Evolutionary conservation across 2,113 vertebrate species (phyloP).

Genomic region (Phocoena sinus): DNA sequence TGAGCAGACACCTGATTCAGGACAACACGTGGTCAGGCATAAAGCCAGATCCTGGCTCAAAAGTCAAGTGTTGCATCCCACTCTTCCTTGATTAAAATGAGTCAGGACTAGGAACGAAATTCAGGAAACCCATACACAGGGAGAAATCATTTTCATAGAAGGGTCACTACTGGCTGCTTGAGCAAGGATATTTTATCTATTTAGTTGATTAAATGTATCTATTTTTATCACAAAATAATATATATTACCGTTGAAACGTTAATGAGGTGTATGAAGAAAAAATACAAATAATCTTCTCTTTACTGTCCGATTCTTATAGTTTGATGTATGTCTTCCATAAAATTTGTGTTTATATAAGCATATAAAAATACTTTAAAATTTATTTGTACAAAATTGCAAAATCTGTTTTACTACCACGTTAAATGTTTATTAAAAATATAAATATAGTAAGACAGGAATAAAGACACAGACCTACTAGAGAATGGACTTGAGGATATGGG

Average conservation of each 20-base stretch:
- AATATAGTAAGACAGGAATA: not conserved
- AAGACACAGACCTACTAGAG: too few species aligned
- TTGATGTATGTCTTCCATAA: not conserved
- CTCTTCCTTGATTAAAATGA: not conserved
- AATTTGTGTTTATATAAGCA: not conserved
- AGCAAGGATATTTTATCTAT: not conserved
- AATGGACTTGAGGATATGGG: too few species aligned
- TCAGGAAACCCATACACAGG: not conserved
- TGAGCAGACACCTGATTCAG: not conserved
- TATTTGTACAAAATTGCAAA: not conserved
- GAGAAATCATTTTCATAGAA: not conserved
- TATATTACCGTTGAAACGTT: not conserved
- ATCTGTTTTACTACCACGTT: not conserved
- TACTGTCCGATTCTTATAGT: not conserved
- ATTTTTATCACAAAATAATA: not conserved
- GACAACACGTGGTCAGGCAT: too few species aligned
- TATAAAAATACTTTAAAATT: not conserved
- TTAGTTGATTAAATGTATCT: not conserved
- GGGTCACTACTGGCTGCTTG: not conserved
- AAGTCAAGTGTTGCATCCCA: not conserved
- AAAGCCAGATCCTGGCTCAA: not conserved
- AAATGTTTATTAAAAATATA: not conserved
- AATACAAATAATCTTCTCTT: not conserved
- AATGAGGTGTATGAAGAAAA: not conserved
- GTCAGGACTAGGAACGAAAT: not conserved